Percentiles rank a stretch among this genome's conserved stretches.
Evolutionary conservation across 2,888 invertebrate species (phyloP).

Genomic region (Diploptera punctata): DNA sequence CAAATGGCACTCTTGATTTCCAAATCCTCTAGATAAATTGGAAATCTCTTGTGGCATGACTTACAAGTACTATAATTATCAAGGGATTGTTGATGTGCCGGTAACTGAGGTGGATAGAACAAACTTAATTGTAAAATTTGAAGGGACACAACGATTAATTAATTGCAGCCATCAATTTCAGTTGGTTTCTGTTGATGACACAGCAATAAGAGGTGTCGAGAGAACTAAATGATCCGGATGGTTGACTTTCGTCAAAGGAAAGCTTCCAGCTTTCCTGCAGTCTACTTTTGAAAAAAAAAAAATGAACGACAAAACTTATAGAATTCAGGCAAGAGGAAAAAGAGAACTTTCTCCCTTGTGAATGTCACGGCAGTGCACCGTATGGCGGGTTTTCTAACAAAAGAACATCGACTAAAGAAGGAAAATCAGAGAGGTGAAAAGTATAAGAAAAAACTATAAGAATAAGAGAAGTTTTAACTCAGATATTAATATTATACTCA

Average conservation of each 20-base stretch:
- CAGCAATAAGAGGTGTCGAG: conserved; percentile 3
- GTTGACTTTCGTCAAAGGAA: conserved; percentile 6
- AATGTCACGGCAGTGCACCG: conserved; percentile 12
- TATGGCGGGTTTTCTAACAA: conserved; percentile 18
- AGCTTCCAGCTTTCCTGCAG: neutral
- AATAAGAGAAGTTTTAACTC: neutral
- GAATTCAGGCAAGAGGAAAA: neutral
- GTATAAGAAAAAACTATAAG: neutral
- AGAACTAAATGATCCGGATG: neutral
- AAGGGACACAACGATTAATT: neutral
- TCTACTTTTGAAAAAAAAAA: conserved; percentile 11
- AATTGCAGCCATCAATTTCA: conserved; percentile 8
- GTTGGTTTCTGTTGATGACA: conserved; percentile 12
- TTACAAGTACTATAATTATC: too few species aligned
- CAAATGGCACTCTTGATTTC: too few species aligned
- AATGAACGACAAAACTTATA: conserved; percentile 20
- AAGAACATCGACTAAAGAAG: conserved; percentile 20
- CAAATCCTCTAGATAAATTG: too few species aligned
- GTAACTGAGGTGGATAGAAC: too few species aligned
- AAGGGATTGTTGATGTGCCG: too few species aligned
- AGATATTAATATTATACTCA: too few species aligned
- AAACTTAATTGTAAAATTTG: neutral
- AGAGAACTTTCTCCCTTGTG: conserved; percentile 21
- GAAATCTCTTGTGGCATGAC: too few species aligned
- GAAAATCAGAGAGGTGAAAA: neutral